Conservation (phyloP, 2,888 invertebrate genomes). For the Anoncus sp. region DNA sequence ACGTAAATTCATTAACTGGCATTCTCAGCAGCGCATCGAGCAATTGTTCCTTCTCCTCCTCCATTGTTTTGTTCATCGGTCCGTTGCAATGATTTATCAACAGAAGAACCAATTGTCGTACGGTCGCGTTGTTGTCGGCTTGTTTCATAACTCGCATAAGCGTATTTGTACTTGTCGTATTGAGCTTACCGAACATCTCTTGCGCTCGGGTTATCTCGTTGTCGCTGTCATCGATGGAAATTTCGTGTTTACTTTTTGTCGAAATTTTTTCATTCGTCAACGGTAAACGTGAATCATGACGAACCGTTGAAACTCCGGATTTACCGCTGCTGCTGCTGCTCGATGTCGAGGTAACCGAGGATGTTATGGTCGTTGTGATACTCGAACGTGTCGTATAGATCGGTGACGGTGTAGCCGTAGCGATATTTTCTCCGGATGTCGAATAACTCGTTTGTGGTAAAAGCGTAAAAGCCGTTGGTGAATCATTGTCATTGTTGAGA, state of each 20-base stretch:
- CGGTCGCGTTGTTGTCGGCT: conserved; percentile 90
- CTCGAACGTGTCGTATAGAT: conserved; percentile 76
- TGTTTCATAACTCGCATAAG: conserved; percentile 93
- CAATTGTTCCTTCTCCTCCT: conserved; percentile 88
- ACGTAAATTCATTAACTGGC: conserved; percentile 83
- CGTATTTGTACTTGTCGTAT: conserved; percentile 90
- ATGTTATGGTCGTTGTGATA: conserved; percentile 77
- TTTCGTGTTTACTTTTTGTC: conserved; percentile 63
- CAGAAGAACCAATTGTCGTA: conserved; percentile 89
- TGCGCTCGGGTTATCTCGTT: conserved; percentile 89
- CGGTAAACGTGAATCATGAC: conserved; percentile 36
- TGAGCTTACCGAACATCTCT: conserved; percentile 90
- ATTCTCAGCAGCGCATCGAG: conserved; percentile 89
- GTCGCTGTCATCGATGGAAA: conserved; percentile 86
- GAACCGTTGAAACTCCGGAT: conserved; percentile 46
- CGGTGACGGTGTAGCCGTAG: conserved; percentile 75
- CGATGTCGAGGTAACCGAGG: conserved; percentile 76
- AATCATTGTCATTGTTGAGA: conserved; percentile 72
- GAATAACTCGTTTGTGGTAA: conserved; percentile 73
- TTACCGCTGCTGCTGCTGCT: too few relatives aligned
- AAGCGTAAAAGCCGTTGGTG: conserved; percentile 79
- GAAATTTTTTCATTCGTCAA: conserved; percentile 1
- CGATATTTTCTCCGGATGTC: conserved; percentile 64
- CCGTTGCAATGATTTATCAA: conserved; percentile 91
- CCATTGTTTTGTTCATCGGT: conserved; percentile 88